A percentile compares a stretch with the other conserved stretches of the same genome.
phyloP scores from a whole-genome alignment of 2,797 vertebrate species.

The Argya squamiceps region DNA sequence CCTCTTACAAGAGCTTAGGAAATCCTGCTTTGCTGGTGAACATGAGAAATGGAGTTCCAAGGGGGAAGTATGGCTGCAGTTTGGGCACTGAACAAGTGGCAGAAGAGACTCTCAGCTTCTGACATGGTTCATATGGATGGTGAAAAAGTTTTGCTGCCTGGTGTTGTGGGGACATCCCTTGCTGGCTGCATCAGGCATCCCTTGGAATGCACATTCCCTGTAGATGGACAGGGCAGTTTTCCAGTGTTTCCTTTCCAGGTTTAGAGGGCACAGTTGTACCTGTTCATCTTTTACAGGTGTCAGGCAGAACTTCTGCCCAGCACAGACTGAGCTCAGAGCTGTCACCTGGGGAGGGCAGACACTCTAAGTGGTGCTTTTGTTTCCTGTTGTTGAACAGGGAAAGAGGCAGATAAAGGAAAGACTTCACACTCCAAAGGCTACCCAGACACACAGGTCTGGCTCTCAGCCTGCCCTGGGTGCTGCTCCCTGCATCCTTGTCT shows the following conservation, averaged over 20 bases:
- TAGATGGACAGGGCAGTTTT: background rate
- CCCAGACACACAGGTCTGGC: rapidly evolving
- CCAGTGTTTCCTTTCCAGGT: background rate
- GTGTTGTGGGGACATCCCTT: rapidly evolving
- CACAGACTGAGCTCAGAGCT: background rate
- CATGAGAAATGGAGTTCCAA: background rate
- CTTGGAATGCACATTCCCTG: background rate
- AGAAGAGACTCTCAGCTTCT: background rate
- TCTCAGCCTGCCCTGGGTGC: background rate
- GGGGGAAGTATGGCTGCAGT: background rate
- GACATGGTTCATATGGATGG: too few relatives aligned
- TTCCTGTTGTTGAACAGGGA: background rate
- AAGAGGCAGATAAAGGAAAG: background rate
- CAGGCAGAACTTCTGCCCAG: background rate
- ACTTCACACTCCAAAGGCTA: background rate
- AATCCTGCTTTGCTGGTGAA: background rate
- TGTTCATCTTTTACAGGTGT: background rate
- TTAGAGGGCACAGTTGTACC: rapidly evolving
- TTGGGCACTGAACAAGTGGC: background rate
- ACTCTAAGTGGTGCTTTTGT: background rate
- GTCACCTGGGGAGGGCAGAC: background rate
- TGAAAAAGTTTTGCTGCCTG: background rate
- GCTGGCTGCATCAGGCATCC: background rate
- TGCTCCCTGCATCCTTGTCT: background rate
- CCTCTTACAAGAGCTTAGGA: background rate